Evolutionary conservation across 2,888 invertebrate genomes (phyloP).

Genomic region (Acleris sparsana): DNA sequence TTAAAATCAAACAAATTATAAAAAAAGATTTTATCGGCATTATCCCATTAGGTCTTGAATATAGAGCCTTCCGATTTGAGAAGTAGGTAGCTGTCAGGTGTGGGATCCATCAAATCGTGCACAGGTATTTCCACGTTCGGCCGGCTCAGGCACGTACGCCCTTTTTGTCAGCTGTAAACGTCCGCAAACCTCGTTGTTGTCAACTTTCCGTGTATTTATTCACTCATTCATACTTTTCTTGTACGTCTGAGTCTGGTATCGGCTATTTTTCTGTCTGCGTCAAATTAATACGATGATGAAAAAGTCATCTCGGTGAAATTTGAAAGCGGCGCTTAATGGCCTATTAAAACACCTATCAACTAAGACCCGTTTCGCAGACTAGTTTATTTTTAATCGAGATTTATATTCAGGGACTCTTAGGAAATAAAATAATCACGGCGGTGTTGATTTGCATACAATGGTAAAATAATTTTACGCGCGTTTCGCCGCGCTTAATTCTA

Average conservation of each 20-base stretch:
- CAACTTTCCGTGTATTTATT: constrained; percentile 69
- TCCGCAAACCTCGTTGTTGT: constrained; percentile 63
- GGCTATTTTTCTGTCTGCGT: constrained; percentile 28
- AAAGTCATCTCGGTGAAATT: constrained; percentile 29
- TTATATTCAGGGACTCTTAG: constrained; percentile 79
- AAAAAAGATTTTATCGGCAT: constrained; percentile 15
- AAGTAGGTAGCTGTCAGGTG: constrained; percentile 49
- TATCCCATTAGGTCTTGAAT: constrained; percentile 24
- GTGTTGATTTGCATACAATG: constrained; percentile 83
- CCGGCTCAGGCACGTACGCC: constrained; percentile 59
- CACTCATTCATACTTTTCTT: constrained; percentile 70
- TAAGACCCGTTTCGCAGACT: constrained; percentile 60
- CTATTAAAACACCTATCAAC: constrained; percentile 65
- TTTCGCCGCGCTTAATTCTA: constrained; percentile 82
- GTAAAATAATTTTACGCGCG: constrained; percentile 84
- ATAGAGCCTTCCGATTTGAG: constrained; percentile 12
- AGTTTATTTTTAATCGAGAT: constrained; percentile 76
- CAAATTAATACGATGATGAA: constrained; percentile 23
- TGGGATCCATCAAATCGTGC: constrained; percentile 63
- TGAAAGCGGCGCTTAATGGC: constrained; percentile 42
- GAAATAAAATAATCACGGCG: constrained; percentile 83
- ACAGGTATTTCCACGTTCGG: constrained; percentile 63
- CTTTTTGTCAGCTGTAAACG: constrained; percentile 69
- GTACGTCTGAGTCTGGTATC: constrained; percentile 49
- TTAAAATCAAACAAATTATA: constrained; percentile 1